A percentile compares a stretch with the other conserved stretches of the same genome.
These are phyloP conservation scores for Polypterus bichir DNA, from an alignment of 2,113 vertebrate species.

Conservation along the genomic window DNA sequence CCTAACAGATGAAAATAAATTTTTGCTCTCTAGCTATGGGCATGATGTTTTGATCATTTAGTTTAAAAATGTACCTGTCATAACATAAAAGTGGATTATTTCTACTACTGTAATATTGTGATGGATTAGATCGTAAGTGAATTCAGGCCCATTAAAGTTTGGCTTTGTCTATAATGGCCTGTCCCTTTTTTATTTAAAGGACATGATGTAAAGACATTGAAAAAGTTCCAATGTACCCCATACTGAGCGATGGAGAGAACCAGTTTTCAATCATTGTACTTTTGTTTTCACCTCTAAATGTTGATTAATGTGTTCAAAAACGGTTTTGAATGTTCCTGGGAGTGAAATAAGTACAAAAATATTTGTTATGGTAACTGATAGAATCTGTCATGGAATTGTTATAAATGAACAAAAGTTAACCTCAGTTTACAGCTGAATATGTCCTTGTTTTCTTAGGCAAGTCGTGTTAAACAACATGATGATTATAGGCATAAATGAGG, in stretches of 20 bases:
- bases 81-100: background rate
- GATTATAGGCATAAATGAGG: too few relatives aligned
- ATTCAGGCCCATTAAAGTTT: background rate
- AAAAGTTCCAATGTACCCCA: conserved; percentile 1
- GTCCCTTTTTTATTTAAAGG: conserved; percentile 3
- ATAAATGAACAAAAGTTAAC: background rate
- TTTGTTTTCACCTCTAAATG: conserved; percentile 5
- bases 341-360: background rate
- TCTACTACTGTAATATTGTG: background rate
- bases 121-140: background rate
- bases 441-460: too few relatives aligned
- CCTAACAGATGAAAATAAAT: too few relatives aligned
- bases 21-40: too few relatives aligned
- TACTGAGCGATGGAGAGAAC: background rate
- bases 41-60: too few relatives aligned
- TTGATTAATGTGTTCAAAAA: conserved; percentile 6
- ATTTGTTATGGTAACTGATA: conserved; percentile 4
- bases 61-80: too few relatives aligned
- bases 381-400: background rate
- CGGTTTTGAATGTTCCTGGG: background rate
- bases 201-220: conserved; percentile 8
- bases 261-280: background rate
- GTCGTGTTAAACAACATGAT: too few relatives aligned
- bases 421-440: background rate
- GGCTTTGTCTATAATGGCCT: background rate